A percentile compares a stretch with the other conserved stretches of the same genome.
phyloP scores from a whole-genome alignment of 1,140 invertebrate genomes.

The Polypedilum pembai region DNA sequence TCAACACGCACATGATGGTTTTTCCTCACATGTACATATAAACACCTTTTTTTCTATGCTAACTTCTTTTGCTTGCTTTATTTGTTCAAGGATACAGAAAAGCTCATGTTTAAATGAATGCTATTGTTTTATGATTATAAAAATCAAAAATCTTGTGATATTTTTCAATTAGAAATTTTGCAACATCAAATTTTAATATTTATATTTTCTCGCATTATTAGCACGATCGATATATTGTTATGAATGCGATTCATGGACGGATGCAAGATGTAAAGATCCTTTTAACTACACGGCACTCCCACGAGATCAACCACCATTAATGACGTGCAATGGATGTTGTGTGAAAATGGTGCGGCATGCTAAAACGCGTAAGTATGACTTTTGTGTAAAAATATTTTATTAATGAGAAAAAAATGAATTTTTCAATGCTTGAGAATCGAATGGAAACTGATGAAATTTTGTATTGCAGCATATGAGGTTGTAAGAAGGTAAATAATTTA shows the following conservation, averaged over 20 bases:
- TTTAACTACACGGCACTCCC: slow-evolving; percentile 85
- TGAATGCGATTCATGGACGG: slow-evolving; percentile 85
- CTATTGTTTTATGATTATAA: not conserved
- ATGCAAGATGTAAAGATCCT: slow-evolving; percentile 80
- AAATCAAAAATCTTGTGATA: not conserved
- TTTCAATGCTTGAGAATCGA: not conserved
- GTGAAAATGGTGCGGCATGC: slow-evolving; percentile 89
- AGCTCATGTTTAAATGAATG: slow-evolving; percentile 5
- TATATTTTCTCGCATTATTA: slow-evolving; percentile 41
- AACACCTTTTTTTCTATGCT: not conserved
- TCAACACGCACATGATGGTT: not conserved
- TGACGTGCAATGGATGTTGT: slow-evolving; percentile 86
- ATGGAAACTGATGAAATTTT: slow-evolving; percentile 30
- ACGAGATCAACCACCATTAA: slow-evolving; percentile 70
- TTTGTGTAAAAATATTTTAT: not conserved
- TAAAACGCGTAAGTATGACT: slow-evolving; percentile 67
- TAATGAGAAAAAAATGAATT: not conserved
- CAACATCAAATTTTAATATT: not conserved
- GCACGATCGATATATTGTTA: slow-evolving; percentile 84
- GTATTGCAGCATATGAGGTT: slow-evolving; percentile 72
- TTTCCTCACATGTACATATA: not conserved
- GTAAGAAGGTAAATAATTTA: slow-evolving; percentile 47
- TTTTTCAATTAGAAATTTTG: not conserved
- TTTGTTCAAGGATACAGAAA: not conserved
- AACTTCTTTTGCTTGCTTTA: not conserved